Evolutionary conservation across 2,113 vertebrate genomes (phyloP), one percentile per base, ranked within the genome.

Genomic region (Probosciger aterrimus): DNA sequence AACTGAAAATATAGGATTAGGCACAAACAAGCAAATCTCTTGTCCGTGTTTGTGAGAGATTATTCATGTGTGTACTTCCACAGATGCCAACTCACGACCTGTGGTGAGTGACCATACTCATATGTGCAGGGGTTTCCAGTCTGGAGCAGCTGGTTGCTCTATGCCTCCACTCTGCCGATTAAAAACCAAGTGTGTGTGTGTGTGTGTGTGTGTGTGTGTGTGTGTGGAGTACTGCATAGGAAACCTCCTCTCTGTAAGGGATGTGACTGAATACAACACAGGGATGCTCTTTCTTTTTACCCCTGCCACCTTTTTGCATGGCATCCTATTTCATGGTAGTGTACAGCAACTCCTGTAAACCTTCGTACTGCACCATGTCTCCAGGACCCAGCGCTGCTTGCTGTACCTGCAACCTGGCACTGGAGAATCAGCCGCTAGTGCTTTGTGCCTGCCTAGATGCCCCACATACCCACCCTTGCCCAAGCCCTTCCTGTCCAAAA

Each of bases 331-430:
- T 43, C 4, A 2, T 3, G 22, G 50, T 5, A 55, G 28, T 3
- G 23, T 39, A 59, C 28, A 16, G 62, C 80, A 92, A 47, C 63
- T 76, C 63, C 67, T 63, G 55, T 27, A 55, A 71, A 23, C 31
- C 80, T 71, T 13, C 0, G 0, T 8, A 4, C 37, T 71, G 67
- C 79, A n/a, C 35, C 11, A 1, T 28, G 0, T 7, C 43, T 76
- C 59, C 59, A 50, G 76, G 47, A 19, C 6, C 33, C 71, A 43
- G 57, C 6, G 3, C n/a, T 88, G 76, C 71, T 80, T 12, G 0
- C 86, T 71, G 62, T 67, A 49, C 25, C 31, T 33, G 28, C 1
- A 3, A 44, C 60, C 35, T 59, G 41, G 7, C 12, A 3, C 2
- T 13, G 41, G 18, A n/a, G 43, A 47, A 46, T 10, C 76, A 64